phyloP scores from a whole-genome alignment of 2,113 vertebrate genomes.

The Turdus rufiventris region DNA sequence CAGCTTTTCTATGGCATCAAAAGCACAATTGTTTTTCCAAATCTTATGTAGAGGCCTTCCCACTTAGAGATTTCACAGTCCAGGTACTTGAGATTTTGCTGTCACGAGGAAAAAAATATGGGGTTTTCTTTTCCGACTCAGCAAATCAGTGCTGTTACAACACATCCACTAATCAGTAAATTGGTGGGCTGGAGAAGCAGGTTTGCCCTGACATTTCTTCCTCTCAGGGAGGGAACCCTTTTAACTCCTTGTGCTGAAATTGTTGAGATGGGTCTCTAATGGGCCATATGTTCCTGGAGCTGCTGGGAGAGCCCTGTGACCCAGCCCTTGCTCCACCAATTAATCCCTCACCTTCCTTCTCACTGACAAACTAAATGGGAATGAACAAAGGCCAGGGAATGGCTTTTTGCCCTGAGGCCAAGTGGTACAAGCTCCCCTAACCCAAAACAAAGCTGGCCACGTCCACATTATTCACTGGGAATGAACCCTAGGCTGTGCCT shows the following conservation, averaged over 20 bases:
- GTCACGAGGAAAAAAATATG: not conserved
- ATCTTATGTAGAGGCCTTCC: not conserved
- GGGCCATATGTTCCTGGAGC: not conserved
- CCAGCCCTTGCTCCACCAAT: not conserved
- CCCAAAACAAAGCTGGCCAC: not conserved
- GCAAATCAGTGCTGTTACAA: not conserved
- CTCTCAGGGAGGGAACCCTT: not conserved
- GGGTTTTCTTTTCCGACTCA: not conserved
- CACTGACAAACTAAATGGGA: not conserved
- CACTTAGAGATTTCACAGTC: not conserved
- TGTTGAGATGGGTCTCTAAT: not conserved
- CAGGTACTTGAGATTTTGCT: not conserved
- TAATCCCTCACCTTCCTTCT: not conserved
- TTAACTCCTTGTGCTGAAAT: not conserved
- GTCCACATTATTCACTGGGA: not conserved
- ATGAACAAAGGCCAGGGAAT: not conserved
- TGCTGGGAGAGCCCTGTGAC: constrained; percentile 5
- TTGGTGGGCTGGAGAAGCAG: not conserved
- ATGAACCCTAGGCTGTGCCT: not conserved
- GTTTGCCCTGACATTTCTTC: not conserved
- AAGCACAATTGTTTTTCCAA: fast-evolving
- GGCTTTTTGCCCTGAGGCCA: not conserved
- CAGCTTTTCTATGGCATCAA: not conserved
- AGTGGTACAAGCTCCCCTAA: not conserved
- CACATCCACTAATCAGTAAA: not conserved